Base-by-base conservation (phyloP, 2,113 vertebrate species). In the Beaufortia kweichowensis region DNA sequence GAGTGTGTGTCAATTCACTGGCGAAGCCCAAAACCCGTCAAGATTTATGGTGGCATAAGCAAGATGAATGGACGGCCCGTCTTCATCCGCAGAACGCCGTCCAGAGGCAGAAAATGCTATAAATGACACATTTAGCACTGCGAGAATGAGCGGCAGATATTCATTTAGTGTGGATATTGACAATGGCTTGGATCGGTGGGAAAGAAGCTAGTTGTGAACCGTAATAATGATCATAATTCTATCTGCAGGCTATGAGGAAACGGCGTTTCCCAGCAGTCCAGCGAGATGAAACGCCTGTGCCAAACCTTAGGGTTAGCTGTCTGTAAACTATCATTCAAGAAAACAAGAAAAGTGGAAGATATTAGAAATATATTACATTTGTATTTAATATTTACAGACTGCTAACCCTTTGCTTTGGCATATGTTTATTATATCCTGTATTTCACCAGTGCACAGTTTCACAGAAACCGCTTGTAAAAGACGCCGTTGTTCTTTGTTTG, bases 11-110 rank as follows among this genome's bases (percentile, higher is more conserved):
- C 63, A 68, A 62, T 84, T 79, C 35, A 1, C 41, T 23, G 43
- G 65, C 23, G 39, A 48, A 77, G 73, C 76, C 60, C 53, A 74
- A 72, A 81, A 76, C 77, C 79, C 24, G 78, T 79, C 50, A 24
- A 70, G 79, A 83, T 83, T 81, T 81, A 85, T 76, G 56, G 70
- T 24, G n/a, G 79, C 69, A 41, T 79, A 76, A 80, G 66, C 55
- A 63, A 76, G 81, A 83, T 48, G 35, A 77, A 85, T 79, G 76
- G 81, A 77, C 57, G 29, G 74, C 43, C n/a, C 17, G 64, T 26
- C 70, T 56, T 67, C 57, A 28, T 65, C 35, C 31, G 17, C 68
- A 4, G 55, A 59, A 66, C 33, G 8, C 39, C 3, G 19, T 57
- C 60, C 72, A 39, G 62, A 67, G 75, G 68, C 61, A 66, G 73